Evolutionary conservation across 2,888 invertebrate species (phyloP), one percentile per base, ranked within the genome.

Genomic region (Lordiphosa andalusiaca): DNA sequence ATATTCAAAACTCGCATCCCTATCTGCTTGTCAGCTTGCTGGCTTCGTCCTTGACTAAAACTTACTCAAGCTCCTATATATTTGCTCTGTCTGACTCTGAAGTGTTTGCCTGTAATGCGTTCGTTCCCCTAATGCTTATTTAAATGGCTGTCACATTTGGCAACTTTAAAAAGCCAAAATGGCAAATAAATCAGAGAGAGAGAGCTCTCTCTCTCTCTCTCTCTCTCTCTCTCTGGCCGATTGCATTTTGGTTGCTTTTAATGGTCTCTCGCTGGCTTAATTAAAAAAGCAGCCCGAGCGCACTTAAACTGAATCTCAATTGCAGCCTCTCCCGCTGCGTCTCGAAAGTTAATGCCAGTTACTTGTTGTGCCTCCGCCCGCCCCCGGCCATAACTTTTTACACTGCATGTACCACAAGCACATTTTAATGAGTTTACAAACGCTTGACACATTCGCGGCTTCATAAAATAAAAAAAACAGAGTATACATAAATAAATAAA

Each of bases 351-450:
- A 63, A 63, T 53, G 61, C 61, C 61, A 36, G 39, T 41, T 47
- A 40, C 41, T 46, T 21, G 35, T 9, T 23, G 30, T 2, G 33
- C 16, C n/a, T n/a, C n/a, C n/a, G n/a, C n/a, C n/a, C n/a, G n/a
- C n/a, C n/a, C n/a, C n/a, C n/a, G n/a, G n/a, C n/a, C 61, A 80
- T 76, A 73, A 75, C 77, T 76, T 76, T 58, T 66, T 70, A 50
- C 70, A 67, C 69, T 55, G 57, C 59, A 56, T 52, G 49, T 60
- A 56, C 63, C 56, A 56, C 57, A 47, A 71, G 63, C 53, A 73
- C 69, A 77, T 77, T 82, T 77, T 77, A 77, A 77, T 77, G 77
- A 82, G 77, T 77, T 82, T 77, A 75, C 80, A 78, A 77, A 75
- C 80, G 83, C 75, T 82, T 75, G 75, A 77, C 82, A 82, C 77